phyloP scores from a whole-genome alignment of 2,113 vertebrate species.

The Lampris megalopsis region DNA sequence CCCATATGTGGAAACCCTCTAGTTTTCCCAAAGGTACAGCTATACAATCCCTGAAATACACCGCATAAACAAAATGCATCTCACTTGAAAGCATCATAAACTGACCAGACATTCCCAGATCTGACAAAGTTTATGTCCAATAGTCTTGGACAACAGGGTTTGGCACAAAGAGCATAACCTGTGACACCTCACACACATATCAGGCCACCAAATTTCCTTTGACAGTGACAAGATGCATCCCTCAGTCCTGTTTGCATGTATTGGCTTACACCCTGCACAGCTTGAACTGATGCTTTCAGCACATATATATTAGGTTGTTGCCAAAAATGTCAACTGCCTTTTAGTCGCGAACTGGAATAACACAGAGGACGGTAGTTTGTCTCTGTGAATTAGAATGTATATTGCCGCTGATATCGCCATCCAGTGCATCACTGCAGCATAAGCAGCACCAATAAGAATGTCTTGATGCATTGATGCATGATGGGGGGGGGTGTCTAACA shows the following conservation, averaged over 20 bases:
- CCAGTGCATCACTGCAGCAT: too few species aligned
- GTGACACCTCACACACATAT: conserved; percentile 48
- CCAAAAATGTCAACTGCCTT: too few species aligned
- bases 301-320: too few species aligned
- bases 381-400: too few species aligned
- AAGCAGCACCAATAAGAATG: too few species aligned
- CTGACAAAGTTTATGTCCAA: conserved; percentile 24
- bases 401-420: too few species aligned
- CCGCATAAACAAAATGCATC: conserved; percentile 55
- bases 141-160: conserved; percentile 54
- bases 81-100: background rate
- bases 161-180: conserved; percentile 50
- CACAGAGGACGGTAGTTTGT: too few species aligned
- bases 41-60: conserved; percentile 16
- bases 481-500: too few species aligned
- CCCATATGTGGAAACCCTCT: conserved; percentile 30
- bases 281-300: too few species aligned
- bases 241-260: conserved; percentile 38
- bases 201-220: conserved; percentile 60
- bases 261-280: background rate
- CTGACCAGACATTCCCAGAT: conserved; percentile 13
- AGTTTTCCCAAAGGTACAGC: conserved; percentile 2
- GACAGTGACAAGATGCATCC: conserved; percentile 38
- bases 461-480: too few species aligned
- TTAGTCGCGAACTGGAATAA: too few species aligned